Evolutionary conservation across 2,888 invertebrate genomes (phyloP), one percentile per base, ranked within the genome.

Genomic region (Chrysolina oricalcia): DNA sequence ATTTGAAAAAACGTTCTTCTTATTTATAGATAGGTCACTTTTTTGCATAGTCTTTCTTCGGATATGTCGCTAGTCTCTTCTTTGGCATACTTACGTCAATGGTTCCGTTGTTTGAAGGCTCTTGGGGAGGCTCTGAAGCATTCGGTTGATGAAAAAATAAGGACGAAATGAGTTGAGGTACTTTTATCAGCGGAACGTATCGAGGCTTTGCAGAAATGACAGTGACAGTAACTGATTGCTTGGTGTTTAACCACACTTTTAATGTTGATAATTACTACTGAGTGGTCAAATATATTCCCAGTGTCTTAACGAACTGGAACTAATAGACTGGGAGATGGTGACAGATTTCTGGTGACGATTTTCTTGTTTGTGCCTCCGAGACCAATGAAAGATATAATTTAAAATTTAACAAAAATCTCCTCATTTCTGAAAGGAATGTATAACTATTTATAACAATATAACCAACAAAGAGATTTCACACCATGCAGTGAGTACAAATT

Each of bases 1-100:
- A 66, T 79, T 73, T 69, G 76, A 76, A 67, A 72, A 64, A 40
- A 74, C 46, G 56, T 73, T 66, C 48, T 75, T 72, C 43, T 75
- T 76, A 41, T 40, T 62, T 19, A 43, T 66, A 48, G 27, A 21
- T 17, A 69, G 70, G 21, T 78, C 75, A 74, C 48, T 78, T 53
- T 48, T 62, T 73, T 71, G 72, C 78, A 78, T 78, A 68, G 17
- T 75, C 68, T 70, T 63, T 27, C 41, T 13, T 46, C 23, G 70
- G 70, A 67, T 43, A 40, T 23, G 40, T 53, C 50, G 23, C 48
- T n/a, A 35, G 41, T 70, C 59, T 27, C 59, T 27, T 59, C 19
- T 17, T 73, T 76, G 73, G 43, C 70, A 76, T 76, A 72, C 56
- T 76, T 66, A 13, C 19, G 27, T 67, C 17, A 17, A 17, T n/a